Evolutionary conservation across 2,797 vertebrate genomes (phyloP).

Genomic region (Anabas testudineus): DNA sequence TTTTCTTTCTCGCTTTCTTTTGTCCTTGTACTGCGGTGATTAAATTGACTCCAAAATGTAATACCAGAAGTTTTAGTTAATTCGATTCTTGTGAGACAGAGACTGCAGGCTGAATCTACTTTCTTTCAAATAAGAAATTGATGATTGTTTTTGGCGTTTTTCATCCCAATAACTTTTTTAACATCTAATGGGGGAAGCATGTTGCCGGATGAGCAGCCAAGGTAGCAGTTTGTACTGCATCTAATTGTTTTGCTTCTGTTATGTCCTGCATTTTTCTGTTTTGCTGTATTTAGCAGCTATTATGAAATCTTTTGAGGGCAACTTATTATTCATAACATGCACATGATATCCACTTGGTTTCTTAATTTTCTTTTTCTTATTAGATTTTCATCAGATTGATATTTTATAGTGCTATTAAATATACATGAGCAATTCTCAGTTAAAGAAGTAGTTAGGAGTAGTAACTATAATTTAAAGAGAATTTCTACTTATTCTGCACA

Average conservation of each 20-base stretch:
- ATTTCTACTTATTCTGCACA: constrained; percentile 20
- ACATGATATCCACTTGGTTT: constrained; percentile 29
- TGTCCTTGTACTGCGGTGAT: constrained; percentile 65
- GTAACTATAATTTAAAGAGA: constrained; percentile 29
- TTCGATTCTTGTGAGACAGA: constrained; percentile 72
- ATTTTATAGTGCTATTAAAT: constrained; percentile 47
- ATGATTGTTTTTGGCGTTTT: constrained; percentile 80
- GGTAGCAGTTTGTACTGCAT: constrained; percentile 44
- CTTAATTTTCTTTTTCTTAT: constrained; percentile 44
- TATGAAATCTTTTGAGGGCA: constrained; percentile 40
- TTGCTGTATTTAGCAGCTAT: constrained; percentile 39
- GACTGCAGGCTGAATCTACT: constrained; percentile 68
- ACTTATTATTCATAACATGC: constrained; percentile 52
- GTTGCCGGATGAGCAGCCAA: constrained; percentile 40
- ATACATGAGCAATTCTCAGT: constrained; percentile 48
- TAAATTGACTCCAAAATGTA: constrained; percentile 78
- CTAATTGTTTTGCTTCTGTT: constrained; percentile 36
- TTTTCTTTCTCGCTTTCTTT: constrained; percentile 56
- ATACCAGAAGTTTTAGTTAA: constrained; percentile 79
- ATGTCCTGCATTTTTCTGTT: constrained; percentile 12
- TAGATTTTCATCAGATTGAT: constrained; percentile 47
- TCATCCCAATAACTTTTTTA: constrained; percentile 65
- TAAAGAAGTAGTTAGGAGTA: constrained; percentile 36
- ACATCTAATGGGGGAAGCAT: constrained; percentile 55
- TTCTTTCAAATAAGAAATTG: constrained; percentile 78